These are phyloP conservation scores for Anarhynchus alexandrinus DNA, from an alignment of 2,113 vertebrate species.

Conservation along the genomic window DNA sequence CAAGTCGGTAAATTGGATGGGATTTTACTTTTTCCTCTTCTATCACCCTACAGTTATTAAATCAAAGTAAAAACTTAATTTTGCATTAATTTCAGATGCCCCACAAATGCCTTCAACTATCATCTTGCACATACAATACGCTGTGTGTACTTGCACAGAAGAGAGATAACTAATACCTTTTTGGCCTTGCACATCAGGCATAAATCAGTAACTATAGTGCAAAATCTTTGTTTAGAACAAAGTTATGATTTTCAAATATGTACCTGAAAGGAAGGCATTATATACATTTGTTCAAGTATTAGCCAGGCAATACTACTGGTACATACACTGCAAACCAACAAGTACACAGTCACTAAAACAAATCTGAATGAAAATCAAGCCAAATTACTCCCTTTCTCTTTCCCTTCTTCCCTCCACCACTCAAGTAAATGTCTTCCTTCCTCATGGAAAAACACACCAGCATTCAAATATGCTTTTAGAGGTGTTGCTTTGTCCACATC, in stretches of 20 bases:
- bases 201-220: not conserved
- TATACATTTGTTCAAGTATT: not conserved
- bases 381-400: not conserved
- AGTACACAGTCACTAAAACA: not conserved
- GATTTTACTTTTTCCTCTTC: not conserved
- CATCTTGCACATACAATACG: not conserved
- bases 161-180: not conserved
- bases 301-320: not conserved
- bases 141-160: not conserved
- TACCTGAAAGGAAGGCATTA: not conserved
- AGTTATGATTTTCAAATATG: not conserved
- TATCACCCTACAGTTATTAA: not conserved
- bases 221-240: not conserved
- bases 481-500: not conserved
- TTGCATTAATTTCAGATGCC: not conserved
- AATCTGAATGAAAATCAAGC: not conserved
- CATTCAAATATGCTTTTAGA: not conserved
- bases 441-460: not conserved
- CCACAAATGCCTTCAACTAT: not conserved
- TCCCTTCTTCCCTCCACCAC: not conserved
- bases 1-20: not conserved
- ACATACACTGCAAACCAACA: not conserved
- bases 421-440: not conserved
- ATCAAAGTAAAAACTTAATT: not conserved
- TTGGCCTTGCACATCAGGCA: not conserved